Evolutionary conservation across 2,888 invertebrate genomes (phyloP).

Genomic region (Trichopoda pennipes): DNA sequence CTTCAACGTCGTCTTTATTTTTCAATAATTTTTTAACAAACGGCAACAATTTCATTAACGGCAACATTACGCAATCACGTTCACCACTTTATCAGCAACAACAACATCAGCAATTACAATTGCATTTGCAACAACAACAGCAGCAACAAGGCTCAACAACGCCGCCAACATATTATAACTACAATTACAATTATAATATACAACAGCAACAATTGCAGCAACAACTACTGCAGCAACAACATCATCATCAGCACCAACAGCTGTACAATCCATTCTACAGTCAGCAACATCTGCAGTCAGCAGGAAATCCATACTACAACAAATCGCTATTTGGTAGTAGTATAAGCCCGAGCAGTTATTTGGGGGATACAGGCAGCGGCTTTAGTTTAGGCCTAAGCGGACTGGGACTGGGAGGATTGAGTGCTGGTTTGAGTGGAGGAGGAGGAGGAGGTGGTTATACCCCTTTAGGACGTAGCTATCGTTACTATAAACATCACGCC

Average conservation of each 20-base stretch:
- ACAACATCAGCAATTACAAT: constrained; percentile 56
- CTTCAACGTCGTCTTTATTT: constrained; percentile 71
- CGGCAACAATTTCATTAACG: constrained; percentile 57
- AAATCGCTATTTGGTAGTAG: constrained; percentile 68
- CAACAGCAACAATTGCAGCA: constrained; percentile 71
- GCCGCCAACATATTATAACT: constrained; percentile 67
- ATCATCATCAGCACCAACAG: constrained; percentile 72
- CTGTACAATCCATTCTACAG: constrained; percentile 70
- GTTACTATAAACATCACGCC: constrained; percentile 69
- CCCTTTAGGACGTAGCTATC: constrained; percentile 70
- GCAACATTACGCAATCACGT: constrained; percentile 62
- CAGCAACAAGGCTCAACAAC: constrained; percentile 61
- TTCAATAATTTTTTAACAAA: constrained; percentile 56
- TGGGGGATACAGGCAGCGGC: constrained; percentile 69
- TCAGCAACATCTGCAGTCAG: constrained; percentile 75
- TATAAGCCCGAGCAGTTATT: constrained; percentile 58
- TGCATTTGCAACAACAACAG: constrained; percentile 59
- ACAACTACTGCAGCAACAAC: constrained; percentile 59
- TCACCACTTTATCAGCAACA: constrained; percentile 56
- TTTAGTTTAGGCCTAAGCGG: constrained; percentile 59
- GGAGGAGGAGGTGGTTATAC: constrained; percentile 70
- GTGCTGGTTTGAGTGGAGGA: constrained; percentile 61
- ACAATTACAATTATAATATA: constrained; percentile 66
- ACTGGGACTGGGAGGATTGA: constrained; percentile 67
- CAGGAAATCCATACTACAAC: constrained; percentile 69